Evolutionary conservation across 2,113 vertebrate genomes (phyloP), one percentile per base, ranked within the genome.

Genomic region (Microcebus tavaratra): DNA sequence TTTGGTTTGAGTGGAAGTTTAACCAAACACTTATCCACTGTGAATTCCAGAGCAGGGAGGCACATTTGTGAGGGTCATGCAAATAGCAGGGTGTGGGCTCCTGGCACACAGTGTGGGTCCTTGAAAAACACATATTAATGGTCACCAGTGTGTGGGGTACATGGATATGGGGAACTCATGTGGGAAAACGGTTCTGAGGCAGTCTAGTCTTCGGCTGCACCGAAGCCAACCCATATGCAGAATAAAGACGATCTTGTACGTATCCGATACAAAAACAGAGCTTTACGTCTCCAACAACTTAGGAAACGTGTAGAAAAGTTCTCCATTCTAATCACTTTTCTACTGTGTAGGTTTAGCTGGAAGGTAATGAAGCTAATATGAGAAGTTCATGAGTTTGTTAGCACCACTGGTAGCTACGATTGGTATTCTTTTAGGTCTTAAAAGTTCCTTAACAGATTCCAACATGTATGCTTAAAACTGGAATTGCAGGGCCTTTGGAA

Each of bases 41-140:
- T 25, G 15, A 59, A 48, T 34, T 0, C 2, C 76, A n/a, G 29
- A 42, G 45, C 27, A 15, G 61, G n/a, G 55, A 93, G 91, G 78
- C 21, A 61, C 29, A 17, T 27, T 20, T 79, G 89, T 18, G 75
- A 80, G 68, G 55, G 25, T 10, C 42, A 29, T 9, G 34, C n/a
- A 0, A 2, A 53, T 0, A 12, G 20, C 39, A 0, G 0, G 5
- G 29, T 0, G 20, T 11, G 1, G 72, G 34, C 36, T 72, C 34
- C 39, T 10, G 80, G 31, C 25, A 11, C 8, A 39, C 21, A 27
- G 0, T 0, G 36, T 12, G 59, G 55, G 59, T 9, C 82, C 57
- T n/a, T 1, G 5, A 18, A 29, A 55, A 29, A 34, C 1, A 42
- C 13, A 5, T 9, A 5, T 21, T 34, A 14, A 11, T 5, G 53